phyloP scores from a whole-genome alignment of 2,888 invertebrate species.

The Tiphia femorata region DNA sequence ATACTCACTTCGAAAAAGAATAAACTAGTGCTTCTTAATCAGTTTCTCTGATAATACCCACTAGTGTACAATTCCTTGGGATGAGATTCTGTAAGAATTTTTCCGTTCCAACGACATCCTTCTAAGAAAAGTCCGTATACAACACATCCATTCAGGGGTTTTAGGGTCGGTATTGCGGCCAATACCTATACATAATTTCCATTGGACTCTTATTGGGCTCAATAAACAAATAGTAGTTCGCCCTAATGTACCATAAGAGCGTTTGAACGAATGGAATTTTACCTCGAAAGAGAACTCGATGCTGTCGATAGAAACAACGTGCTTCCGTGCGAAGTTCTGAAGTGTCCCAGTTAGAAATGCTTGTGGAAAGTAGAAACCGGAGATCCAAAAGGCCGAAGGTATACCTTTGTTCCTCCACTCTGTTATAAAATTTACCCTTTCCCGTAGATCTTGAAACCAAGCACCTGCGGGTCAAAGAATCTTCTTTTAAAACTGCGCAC shows the following conservation, averaged over 20 bases:
- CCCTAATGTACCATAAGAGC: not conserved
- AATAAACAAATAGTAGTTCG: not conserved
- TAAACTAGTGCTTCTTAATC: not conserved
- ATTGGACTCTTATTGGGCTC: not conserved
- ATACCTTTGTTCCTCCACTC: slow-evolving; percentile 78
- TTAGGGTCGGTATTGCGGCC: slow-evolving; percentile 66
- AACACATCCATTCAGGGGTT: slow-evolving; percentile 75
- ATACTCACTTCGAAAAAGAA: not conserved
- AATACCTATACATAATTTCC: slow-evolving; percentile 67
- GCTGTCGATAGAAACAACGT: slow-evolving; percentile 82
- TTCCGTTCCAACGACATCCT: slow-evolving; percentile 81
- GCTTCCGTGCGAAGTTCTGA: slow-evolving; percentile 85
- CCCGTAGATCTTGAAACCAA: slow-evolving; percentile 76
- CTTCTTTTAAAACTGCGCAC: too few relatives aligned
- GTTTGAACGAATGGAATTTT: slow-evolving; percentile 9
- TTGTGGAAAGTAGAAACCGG: slow-evolving; percentile 89
- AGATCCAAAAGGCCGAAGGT: slow-evolving; percentile 85
- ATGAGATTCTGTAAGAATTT: slow-evolving; percentile 73
- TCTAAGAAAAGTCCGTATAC: slow-evolving; percentile 80
- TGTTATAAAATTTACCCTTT: slow-evolving; percentile 75
- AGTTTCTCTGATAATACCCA: slow-evolving; percentile 41
- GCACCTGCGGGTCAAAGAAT: slow-evolving; percentile 70
- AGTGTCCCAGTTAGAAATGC: slow-evolving; percentile 86
- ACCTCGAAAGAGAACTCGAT: slow-evolving; percentile 76
- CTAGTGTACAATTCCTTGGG: slow-evolving; percentile 81